Percentiles rank a stretch among this genome's conserved stretches.
These are phyloP conservation scores for Sandelia bainsii DNA, from an alignment of 2,797 vertebrate genomes.

Conservation along the genomic window DNA sequence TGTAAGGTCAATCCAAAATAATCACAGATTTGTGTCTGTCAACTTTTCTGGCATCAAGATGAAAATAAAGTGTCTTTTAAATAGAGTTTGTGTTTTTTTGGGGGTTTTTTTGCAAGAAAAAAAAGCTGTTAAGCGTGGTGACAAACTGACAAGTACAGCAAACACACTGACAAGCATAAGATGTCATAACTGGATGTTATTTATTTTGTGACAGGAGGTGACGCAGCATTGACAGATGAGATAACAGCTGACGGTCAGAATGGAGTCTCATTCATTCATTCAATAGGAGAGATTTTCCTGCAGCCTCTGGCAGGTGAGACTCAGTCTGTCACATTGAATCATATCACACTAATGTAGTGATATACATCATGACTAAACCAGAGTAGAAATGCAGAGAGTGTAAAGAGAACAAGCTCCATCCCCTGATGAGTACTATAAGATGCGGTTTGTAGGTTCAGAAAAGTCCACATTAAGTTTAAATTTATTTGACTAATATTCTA, in stretches of 20 bases:
- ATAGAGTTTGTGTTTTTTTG: no score
- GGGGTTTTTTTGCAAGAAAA: not conserved
- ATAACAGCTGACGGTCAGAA: constrained; percentile 89
- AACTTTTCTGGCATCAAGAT: no score
- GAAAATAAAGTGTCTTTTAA: not conserved
- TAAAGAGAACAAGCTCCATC: not conserved
- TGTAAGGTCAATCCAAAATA: not conserved
- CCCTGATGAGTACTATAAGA: not conserved
- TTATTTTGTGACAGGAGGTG: constrained; percentile 82
- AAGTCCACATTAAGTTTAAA: not conserved
- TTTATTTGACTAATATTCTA: not conserved
- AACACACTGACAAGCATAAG: not conserved
- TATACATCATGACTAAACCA: not conserved
- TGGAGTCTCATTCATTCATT: constrained; percentile 91
- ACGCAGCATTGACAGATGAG: constrained; percentile 86
- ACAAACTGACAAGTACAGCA: not conserved
- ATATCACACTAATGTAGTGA: not conserved
- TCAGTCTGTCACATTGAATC: not conserved
- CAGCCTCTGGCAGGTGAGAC: constrained; percentile 91
- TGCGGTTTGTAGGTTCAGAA: not conserved
- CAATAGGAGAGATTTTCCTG: constrained; percentile 90
- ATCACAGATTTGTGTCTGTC: not conserved
- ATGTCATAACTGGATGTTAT: not conserved
- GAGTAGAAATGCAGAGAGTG: no score
- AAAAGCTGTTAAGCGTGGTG: no score